Evolutionary conservation across 2,113 vertebrate species (phyloP), one percentile per base, ranked within the genome.

Genomic region (Leptosomus discolor): DNA sequence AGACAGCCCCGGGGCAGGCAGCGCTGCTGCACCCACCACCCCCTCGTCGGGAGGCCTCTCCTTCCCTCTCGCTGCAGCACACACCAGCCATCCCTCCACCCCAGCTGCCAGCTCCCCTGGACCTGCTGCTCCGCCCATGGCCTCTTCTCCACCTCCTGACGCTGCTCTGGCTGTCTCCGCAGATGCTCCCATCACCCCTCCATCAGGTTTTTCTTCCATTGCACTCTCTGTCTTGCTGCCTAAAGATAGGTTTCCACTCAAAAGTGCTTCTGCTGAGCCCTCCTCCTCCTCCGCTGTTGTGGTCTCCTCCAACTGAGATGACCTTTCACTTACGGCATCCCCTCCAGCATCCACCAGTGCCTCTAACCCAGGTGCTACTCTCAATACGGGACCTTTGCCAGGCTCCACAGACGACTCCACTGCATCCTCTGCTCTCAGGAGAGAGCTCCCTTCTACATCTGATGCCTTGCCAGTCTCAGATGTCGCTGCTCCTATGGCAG

Each of bases 1-100:
- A 8, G 24, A 5, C 29, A 20, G 56, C 39, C 19, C n/a, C 3
- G 1, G 20, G 7, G 34, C 24, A 0, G 14, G 34, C 58, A 8
- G 13, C 1, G 2, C 34, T 5, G 19, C 26, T 21, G 2, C 48
- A 5, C 2, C 61, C 56, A 1, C 5, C 12, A 0, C 5, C 13
- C 7, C 46, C 23, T 37, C 5, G 3, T 4, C 71, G 1, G 23
- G 20, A 63, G 7, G 0, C 10, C 6, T n/a, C 43, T 32, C 63
- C 53, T 34, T 7, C 15, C 29, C 50, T 4, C 8, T 15, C 50
- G 1, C 50, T 15, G 6, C 1, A 5, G 26, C 75, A 4, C 21
- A 4, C 22, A n/a, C 41, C 65, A 15, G 70, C 4, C 4, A 1
- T 2, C 30, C 26, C 41, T 57, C 51, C 34, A 15, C 1, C 16